phyloP scores from a whole-genome alignment of 2,888 invertebrate species.

The Lysandra bellargus region DNA sequence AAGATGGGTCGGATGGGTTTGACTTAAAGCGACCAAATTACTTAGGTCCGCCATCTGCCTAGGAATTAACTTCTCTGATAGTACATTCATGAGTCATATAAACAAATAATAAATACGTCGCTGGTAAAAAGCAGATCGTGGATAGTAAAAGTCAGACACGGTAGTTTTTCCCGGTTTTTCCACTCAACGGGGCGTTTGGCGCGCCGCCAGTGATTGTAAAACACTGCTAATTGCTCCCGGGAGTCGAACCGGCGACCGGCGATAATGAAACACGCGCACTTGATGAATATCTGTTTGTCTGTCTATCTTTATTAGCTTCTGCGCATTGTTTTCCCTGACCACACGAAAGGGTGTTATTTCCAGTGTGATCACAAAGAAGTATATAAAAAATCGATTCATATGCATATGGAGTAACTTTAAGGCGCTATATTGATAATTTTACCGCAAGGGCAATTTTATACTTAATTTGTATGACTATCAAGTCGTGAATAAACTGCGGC shows the following conservation, averaged over 20 bases:
- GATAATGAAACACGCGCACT: constrained; percentile 23
- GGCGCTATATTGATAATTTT: no score
- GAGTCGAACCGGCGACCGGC: constrained; percentile 22
- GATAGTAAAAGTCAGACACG: constrained; percentile 20
- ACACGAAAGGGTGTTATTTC: background rate
- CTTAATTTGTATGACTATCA: no score
- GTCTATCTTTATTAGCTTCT: background rate
- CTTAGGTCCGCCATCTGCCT: no score
- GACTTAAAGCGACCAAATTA: no score
- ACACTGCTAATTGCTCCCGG: constrained; percentile 40
- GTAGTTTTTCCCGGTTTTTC: constrained; percentile 27
- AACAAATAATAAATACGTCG: background rate
- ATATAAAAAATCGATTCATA: no score
- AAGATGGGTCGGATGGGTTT: no score
- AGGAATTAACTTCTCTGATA: no score
- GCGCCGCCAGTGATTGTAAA: constrained; percentile 41
- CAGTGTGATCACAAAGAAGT: background rate
- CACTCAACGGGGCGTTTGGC: constrained; percentile 38
- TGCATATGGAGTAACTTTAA: no score
- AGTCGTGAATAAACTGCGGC: no score
- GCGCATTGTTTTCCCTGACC: background rate
- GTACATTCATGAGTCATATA: background rate
- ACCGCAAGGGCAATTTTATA: no score
- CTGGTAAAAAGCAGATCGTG: background rate
- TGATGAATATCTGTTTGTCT: background rate